These are phyloP conservation scores for Pardosa pseudoannulata DNA, from an alignment of 2,888 invertebrate genomes.

Conservation along the genomic window DNA sequence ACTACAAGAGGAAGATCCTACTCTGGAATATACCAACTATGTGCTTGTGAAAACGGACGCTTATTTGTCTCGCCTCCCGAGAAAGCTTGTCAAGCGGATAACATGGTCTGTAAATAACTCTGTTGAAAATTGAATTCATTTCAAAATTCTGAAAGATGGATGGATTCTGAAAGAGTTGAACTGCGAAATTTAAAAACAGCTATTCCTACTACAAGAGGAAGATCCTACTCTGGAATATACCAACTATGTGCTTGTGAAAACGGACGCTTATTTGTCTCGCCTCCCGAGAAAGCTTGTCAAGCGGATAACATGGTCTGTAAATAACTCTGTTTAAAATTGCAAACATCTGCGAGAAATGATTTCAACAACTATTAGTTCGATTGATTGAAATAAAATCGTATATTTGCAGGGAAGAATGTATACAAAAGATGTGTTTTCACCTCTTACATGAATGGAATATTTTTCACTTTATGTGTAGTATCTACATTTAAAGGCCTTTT, in stretches of 20 bases:
- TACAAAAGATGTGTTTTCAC: too few relatives aligned
- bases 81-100: conserved; percentile 85
- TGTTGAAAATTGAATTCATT: too few relatives aligned
- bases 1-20: conserved; percentile 69
- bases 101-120: conserved; percentile 81
- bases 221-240: conserved; percentile 74
- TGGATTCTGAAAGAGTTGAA: conserved; percentile 73
- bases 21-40: conserved; percentile 82
- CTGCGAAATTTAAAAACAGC: conserved; percentile 75
- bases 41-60: conserved; percentile 93
- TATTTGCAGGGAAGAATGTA: too few relatives aligned
- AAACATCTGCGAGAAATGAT: too few relatives aligned
- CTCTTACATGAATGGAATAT: too few relatives aligned
- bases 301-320: conserved; percentile 83
- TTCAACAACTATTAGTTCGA: too few relatives aligned
- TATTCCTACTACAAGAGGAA: conserved; percentile 71
- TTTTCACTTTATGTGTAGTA: too few relatives aligned
- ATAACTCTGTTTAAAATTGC: too few relatives aligned
- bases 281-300: conserved; percentile 87
- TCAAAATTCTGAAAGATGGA: too few relatives aligned
- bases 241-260: conserved; percentile 93
- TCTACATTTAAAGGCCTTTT: too few relatives aligned
- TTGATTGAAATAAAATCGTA: too few relatives aligned
- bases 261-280: conserved; percentile 92
- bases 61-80: conserved; percentile 90